Evolutionary conservation across 1,140 invertebrate species (phyloP).

Genomic region (Pararge aegeria): DNA sequence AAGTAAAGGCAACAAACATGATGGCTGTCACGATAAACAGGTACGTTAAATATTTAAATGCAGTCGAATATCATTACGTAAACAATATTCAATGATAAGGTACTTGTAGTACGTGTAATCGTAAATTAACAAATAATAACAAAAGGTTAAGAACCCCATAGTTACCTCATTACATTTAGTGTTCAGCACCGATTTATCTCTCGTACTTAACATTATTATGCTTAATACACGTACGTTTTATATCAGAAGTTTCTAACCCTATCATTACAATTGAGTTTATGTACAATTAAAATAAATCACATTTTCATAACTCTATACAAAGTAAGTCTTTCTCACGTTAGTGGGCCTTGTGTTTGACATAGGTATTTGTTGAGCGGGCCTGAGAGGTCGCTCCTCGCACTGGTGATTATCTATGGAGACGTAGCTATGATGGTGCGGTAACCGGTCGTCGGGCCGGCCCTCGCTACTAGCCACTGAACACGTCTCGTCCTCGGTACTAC

Average conservation of each 20-base stretch:
- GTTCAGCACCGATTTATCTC: slow-evolving; percentile 55
- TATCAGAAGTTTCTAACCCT: slow-evolving; percentile 1
- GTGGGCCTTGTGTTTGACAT: slow-evolving; percentile 67
- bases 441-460: slow-evolving; percentile 65
- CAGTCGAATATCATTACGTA: slow-evolving; percentile 35
- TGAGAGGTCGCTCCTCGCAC: slow-evolving; percentile 71
- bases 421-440: slow-evolving; percentile 77
- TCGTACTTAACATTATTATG: slow-evolving; percentile 27
- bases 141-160: slow-evolving; percentile 19
- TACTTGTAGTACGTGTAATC: slow-evolving; percentile 52
- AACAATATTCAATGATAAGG: slow-evolving; percentile 31
- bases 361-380: slow-evolving; percentile 71
- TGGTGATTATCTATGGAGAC: slow-evolving; percentile 77
- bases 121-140: slow-evolving; percentile 22
- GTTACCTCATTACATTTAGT: slow-evolving; percentile 21
- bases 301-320: slow-evolving; percentile 64
- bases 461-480: slow-evolving; percentile 75
- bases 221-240: slow-evolving; percentile 11
- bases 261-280: slow-evolving; percentile 27
- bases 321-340: slow-evolving; percentile 77
- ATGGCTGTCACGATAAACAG: slow-evolving; percentile 42
- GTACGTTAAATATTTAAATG: slow-evolving; percentile 44
- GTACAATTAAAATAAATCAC: slow-evolving; percentile 40
- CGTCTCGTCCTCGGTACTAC: slow-evolving; percentile 76
- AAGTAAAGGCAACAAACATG: slow-evolving; percentile 24